Conservation (phyloP, 2,113 vertebrate genomes). For the Chroicocephalus ridibundus region DNA sequence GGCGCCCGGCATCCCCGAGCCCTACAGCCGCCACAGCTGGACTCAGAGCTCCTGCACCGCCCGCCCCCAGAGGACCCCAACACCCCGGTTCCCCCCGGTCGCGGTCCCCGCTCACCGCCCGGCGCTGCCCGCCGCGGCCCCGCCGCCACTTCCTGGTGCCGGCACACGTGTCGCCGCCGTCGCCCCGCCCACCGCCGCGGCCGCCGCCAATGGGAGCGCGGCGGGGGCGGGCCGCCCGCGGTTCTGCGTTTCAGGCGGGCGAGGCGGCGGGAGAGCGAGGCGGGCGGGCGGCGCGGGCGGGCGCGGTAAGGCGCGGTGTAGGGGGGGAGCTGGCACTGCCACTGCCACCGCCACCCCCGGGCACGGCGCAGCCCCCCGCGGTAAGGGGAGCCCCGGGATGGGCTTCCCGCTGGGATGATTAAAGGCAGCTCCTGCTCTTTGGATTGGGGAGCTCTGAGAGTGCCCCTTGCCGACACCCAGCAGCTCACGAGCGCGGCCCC, state of each 20-base stretch:
- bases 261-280: not conserved
- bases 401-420: no score
- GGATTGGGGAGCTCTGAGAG: fast-evolving
- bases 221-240: not conserved
- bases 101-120: not conserved
- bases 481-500: fast-evolving
- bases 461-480: fast-evolving
- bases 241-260: not conserved
- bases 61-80: not conserved
- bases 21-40: not conserved
- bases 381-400: not conserved
- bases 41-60: no score
- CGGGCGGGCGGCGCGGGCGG: not conserved
- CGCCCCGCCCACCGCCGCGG: not conserved
- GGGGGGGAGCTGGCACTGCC: not conserved
- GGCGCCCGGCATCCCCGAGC: not conserved
- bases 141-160: conserved; percentile 29
- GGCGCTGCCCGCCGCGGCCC: not conserved
- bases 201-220: not conserved
- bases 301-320: not conserved
- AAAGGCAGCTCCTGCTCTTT: not conserved
- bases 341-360: not conserved
- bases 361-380: no score
- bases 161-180: not conserved
- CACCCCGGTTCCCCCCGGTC: not conserved